Evolutionary conservation across 2,113 vertebrate species (phyloP), one percentile per base, ranked within the genome.

Genomic region (Chloropsis cyanopogon): DNA sequence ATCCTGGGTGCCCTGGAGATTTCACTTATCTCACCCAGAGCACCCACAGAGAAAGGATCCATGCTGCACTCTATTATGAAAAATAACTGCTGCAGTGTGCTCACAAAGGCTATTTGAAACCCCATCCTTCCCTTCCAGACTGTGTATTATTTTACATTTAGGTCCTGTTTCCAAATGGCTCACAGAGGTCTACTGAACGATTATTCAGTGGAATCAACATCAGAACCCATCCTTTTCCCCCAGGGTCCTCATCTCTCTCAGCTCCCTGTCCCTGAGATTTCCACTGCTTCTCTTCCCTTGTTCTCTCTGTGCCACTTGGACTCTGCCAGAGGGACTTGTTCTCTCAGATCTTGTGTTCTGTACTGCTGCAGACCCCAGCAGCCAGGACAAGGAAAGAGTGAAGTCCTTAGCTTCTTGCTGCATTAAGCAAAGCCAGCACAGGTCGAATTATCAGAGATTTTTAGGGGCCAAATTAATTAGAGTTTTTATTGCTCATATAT

Each of bases 71-170:
- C 56, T 33, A 1, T 28, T 71, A 39, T 50, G 57, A 95, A 83
- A 72, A 88, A 82, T 63, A 60, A 14, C 41, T 88, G 9, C 44
- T 88, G 75, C 25, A 3, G 29, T 13, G 57, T 63, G 64, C 82
- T 95, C 84, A 88, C 56, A 81, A 71, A 86, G 31, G n/a, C 47
- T 78, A n/a, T 94, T 71, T 93, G 86, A 93, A 93, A 92, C 56
- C 14, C n/a, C 56, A 60, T 56, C 68, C 80, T 64, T 81, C 39
- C n/a, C 44, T 53, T 53, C 20, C 82, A 79, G 41, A 10, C 49
- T 80, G 50, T 22, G 9, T 12, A 88, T 92, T 78, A 65, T 71
- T 92, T 92, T 37, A 53, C 52, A 86, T 86, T 92, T 90, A 65
- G 23, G 44, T 54, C 22, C 71, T 28, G 11, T 81, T 95, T 83